Conservation (phyloP, 2,888 invertebrate genomes). For the Timema cristinae region DNA sequence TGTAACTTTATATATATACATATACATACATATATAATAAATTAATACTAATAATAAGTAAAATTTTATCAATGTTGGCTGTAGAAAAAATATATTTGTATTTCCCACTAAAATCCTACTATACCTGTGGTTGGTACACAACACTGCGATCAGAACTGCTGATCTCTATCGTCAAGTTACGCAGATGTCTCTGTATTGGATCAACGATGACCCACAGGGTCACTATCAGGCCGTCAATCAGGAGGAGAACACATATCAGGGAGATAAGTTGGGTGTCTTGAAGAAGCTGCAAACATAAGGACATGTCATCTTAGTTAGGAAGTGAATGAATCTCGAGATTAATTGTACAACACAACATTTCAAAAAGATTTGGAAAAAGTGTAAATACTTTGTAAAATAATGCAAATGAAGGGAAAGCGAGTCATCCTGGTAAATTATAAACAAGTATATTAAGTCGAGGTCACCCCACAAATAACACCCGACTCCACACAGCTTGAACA, state of each 20-base stretch:
- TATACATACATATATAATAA: no score
- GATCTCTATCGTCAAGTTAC: constrained; percentile 77
- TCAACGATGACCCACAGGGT: constrained; percentile 81
- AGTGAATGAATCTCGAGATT: background rate
- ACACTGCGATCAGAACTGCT: constrained; percentile 73
- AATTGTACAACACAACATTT: no score
- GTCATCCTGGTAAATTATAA: no score
- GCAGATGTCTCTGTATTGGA: constrained; percentile 80
- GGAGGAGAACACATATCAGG: constrained; percentile 73
- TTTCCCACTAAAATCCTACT: no score
- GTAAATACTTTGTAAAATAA: background rate
- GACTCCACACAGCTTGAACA: no score
- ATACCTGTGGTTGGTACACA: constrained; percentile 80
- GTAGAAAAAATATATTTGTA: no score
- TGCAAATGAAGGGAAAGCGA: no score
- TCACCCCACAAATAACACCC: no score
- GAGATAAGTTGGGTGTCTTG: constrained; percentile 86
- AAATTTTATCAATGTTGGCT: no score
- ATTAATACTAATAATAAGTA: no score
- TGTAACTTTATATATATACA: no score
- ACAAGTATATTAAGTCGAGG: no score
- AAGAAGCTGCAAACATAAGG: constrained; percentile 54
- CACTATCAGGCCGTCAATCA: constrained; percentile 79
- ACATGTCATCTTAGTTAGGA: background rate
- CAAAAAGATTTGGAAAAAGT: background rate